Conservation (phyloP, 2,113 vertebrate genomes). For the Galemys pyrenaicus region DNA sequence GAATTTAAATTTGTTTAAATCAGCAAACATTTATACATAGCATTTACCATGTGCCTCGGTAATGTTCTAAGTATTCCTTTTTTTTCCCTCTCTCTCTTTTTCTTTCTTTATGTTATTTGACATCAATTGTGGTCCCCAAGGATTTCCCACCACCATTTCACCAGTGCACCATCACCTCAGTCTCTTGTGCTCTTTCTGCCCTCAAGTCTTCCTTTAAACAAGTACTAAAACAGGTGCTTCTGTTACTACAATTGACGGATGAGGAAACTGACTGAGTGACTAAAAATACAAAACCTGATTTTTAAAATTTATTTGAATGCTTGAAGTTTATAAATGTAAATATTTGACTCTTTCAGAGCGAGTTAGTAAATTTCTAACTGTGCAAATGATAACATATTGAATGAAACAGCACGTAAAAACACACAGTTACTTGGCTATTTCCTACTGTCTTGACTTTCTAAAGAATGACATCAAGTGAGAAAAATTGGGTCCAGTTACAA, state of each 20-base stretch:
- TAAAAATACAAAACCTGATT: neutral
- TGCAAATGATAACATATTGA: neutral
- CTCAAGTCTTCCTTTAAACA: neutral
- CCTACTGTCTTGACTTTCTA: neutral
- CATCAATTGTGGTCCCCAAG: no score
- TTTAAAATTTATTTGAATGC: neutral
- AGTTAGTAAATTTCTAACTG: neutral
- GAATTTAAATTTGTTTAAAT: no score
- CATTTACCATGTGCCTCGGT: neutral
- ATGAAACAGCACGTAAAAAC: neutral
- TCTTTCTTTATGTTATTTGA: no score
- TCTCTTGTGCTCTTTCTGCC: no score
- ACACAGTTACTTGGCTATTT: neutral
- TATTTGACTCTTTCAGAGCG: neutral
- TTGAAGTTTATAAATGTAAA: neutral
- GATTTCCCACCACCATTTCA: no score
- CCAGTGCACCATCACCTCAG: no score
- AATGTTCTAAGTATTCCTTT: no score
- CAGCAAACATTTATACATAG: neutral
- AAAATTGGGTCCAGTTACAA: neutral
- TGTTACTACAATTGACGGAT: neutral
- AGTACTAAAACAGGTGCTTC: neutral
- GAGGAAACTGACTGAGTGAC: neutral
- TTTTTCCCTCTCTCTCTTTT: no score
- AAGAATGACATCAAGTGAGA: slow-evolving; percentile 22